Conservation (phyloP, 1,140 invertebrate genomes). For the Lepeophtheirus salmonis region DNA sequence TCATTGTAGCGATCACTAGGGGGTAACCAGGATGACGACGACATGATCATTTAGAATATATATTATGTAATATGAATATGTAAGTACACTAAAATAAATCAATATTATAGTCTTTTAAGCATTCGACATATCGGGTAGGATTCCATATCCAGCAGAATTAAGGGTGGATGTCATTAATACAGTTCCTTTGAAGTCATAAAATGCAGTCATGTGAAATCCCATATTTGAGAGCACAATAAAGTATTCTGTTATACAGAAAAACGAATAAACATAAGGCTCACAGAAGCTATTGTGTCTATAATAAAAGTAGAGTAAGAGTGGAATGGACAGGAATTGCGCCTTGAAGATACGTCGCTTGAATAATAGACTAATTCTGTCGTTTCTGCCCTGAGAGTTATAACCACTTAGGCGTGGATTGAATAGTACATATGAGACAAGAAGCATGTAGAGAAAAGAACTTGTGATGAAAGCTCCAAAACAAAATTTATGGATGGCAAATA, state of each 20-base stretch:
- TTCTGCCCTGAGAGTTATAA: slow-evolving; percentile 31
- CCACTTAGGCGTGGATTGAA: slow-evolving; percentile 28
- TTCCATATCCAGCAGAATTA: not conserved
- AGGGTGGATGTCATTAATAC: not conserved
- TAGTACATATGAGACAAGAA: slow-evolving; percentile 45
- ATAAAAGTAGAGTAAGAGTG: slow-evolving; percentile 66
- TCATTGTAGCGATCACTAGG: too few species aligned
- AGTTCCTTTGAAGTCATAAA: slow-evolving; percentile 52
- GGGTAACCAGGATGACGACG: too few species aligned
- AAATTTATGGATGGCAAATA: slow-evolving; percentile 70
- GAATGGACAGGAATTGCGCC: slow-evolving; percentile 53
- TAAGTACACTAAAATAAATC: too few species aligned
- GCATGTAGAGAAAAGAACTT: slow-evolving; percentile 75
- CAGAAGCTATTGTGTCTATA: slow-evolving; percentile 74
- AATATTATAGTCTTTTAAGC: too few species aligned
- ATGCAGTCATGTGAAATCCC: slow-evolving; percentile 69
- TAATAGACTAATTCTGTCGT: slow-evolving; percentile 41
- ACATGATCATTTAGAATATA: too few species aligned
- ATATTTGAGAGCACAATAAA: slow-evolving; percentile 80
- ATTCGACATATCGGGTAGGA: not conserved
- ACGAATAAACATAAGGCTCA: slow-evolving; percentile 82
- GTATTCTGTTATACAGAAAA: slow-evolving; percentile 82
- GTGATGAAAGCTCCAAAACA: slow-evolving; percentile 78
- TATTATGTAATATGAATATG: too few species aligned
- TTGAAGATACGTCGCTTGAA: slow-evolving; percentile 52